Percentiles rank a stretch among this genome's conserved stretches.
Evolutionary conservation across 2,113 vertebrate species (phyloP).

Genomic region (Stigmatopora nigra): DNA sequence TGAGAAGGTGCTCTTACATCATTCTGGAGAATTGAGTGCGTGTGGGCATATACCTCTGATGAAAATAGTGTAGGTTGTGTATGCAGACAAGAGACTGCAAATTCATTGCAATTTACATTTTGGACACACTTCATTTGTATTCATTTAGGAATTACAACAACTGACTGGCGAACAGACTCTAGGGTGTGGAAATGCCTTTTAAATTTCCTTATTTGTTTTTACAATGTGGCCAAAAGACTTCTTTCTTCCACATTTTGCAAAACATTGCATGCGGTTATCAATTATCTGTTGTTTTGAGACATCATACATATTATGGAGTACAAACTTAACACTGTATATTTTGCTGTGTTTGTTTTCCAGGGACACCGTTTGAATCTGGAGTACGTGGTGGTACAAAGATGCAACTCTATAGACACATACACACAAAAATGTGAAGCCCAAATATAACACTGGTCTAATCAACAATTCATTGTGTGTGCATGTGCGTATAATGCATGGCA

Average conservation of each 20-base stretch:
- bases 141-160: no score
- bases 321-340: not conserved
- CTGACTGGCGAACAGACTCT: no score
- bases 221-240: no score
- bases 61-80: constrained; percentile 33
- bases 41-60: constrained; percentile 16
- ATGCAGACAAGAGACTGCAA: not conserved
- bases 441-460: not conserved
- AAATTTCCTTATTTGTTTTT: no score
- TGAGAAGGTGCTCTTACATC: constrained; percentile 28
- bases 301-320: no score
- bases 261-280: no score
- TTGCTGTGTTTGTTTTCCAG: constrained; percentile 47
- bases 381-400: constrained; percentile 25
- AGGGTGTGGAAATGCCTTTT: no score
- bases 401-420: constrained; percentile 11
- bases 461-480: not conserved
- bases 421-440: constrained; percentile 5
- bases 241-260: no score
- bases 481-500: constrained; percentile 43
- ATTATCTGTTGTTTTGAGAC: no score
- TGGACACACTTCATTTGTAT: not conserved
- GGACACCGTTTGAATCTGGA: constrained; percentile 49
- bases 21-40: constrained; percentile 7
- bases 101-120: not conserved